These are phyloP conservation scores for Catocala nupta DNA, from an alignment of 2,888 invertebrate species.

Conservation along the genomic window DNA sequence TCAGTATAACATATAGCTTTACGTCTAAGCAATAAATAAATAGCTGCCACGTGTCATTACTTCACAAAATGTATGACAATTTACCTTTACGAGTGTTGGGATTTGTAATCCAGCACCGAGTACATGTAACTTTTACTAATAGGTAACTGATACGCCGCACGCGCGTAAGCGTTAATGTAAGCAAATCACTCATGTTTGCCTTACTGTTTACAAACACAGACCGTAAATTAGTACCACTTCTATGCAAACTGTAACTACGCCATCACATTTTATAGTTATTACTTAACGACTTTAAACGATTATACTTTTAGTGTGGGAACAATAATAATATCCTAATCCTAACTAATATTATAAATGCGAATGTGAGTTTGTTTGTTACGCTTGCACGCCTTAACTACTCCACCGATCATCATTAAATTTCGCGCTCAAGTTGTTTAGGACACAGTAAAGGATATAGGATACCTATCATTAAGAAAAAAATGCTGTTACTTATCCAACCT, in stretches of 20 bases:
- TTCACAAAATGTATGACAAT: too few species aligned
- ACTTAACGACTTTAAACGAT: slow-evolving; percentile 29
- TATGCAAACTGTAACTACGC: slow-evolving; percentile 36
- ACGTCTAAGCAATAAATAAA: too few species aligned
- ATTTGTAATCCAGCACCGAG: slow-evolving; percentile 22
- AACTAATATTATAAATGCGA: too few species aligned
- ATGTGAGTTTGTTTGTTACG: too few species aligned
- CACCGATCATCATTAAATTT: too few species aligned
- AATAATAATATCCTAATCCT: background rate
- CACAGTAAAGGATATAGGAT: too few species aligned
- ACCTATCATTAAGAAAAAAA: too few species aligned
- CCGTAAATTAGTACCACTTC: slow-evolving; percentile 63
- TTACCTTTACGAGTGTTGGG: background rate
- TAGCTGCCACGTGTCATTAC: too few species aligned
- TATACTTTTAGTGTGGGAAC: slow-evolving; percentile 3
- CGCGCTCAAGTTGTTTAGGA: too few species aligned
- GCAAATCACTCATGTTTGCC: slow-evolving; percentile 64
- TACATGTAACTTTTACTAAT: slow-evolving; percentile 40
- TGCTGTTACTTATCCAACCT: too few species aligned
- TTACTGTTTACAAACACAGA: slow-evolving; percentile 65
- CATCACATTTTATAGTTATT: slow-evolving; percentile 37
- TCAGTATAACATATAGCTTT: too few species aligned
- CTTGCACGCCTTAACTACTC: too few species aligned
- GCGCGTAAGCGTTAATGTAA: slow-evolving; percentile 61
- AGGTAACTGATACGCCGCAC: slow-evolving; percentile 48